Conservation (phyloP, 2,113 vertebrate genomes). For the Anhinga anhinga region DNA sequence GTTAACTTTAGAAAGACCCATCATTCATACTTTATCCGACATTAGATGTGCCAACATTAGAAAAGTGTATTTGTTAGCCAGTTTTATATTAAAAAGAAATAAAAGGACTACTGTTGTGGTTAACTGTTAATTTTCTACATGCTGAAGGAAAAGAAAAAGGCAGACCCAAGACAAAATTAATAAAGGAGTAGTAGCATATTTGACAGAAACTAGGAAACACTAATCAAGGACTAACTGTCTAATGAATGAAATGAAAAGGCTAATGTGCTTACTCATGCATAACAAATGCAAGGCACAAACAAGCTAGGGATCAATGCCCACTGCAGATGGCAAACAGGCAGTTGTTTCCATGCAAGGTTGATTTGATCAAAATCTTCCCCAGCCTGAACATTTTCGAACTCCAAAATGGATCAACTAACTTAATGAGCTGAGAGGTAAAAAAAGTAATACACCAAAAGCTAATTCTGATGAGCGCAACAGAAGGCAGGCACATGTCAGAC, state of each 20-base stretch:
- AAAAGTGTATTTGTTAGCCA: conserved; percentile 58
- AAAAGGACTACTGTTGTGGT: conserved; percentile 16
- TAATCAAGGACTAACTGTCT: conserved; percentile 72
- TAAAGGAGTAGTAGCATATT: conserved; percentile 58
- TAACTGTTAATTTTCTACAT: conserved; percentile 54
- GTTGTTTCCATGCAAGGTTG: conserved; percentile 26
- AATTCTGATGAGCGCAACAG: not conserved
- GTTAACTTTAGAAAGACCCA: conserved; percentile 21
- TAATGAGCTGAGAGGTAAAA: not conserved
- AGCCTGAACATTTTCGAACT: conserved; percentile 10
- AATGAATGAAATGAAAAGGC: conserved; percentile 76
- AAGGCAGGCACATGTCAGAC: not conserved
- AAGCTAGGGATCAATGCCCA: conserved; percentile 63
- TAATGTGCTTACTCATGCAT: conserved; percentile 68
- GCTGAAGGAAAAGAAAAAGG: conserved; percentile 6
- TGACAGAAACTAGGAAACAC: conserved; percentile 65
- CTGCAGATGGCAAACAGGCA: conserved; percentile 69
- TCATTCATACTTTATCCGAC: conserved; percentile 25
- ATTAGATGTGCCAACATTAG: conserved; percentile 13
- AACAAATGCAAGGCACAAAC: conserved; percentile 63
- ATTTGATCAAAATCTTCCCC: conserved; percentile 24
- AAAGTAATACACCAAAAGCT: not conserved
- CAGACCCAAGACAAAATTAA: conserved; percentile 29
- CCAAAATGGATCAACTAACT: conserved; percentile 4
- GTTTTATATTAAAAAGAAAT: conserved; percentile 29